phyloP scores from a whole-genome alignment of 53 echinoderm and acorn worm species.

The Crossaster papposus region DNA sequence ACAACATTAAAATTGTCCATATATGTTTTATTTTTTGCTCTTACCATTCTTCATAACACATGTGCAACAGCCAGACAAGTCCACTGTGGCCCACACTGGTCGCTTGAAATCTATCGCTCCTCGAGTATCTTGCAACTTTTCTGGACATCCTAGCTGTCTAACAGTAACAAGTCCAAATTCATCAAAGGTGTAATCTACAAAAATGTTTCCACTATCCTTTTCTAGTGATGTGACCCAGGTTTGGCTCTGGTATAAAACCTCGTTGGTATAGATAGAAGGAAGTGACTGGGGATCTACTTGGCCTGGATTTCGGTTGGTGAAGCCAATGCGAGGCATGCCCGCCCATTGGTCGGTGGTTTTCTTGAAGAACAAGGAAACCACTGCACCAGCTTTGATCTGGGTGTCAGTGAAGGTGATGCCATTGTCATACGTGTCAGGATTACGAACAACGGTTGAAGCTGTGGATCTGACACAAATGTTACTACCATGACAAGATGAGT shows the following conservation, averaged over 20 bases:
- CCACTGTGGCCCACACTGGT: conserved; percentile 31
- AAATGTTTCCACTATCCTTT: conserved; percentile 9
- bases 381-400: conserved; percentile 53
- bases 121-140: background rate
- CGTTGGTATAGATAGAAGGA: conserved; percentile 56
- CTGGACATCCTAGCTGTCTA: conserved; percentile 17
- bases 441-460: conserved; percentile 24
- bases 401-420: conserved; percentile 60
- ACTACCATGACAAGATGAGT: conserved; percentile 59
- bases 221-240: conserved; percentile 54
- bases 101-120: conserved; percentile 36
- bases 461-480: conserved; percentile 44
- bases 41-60: conserved; percentile 46
- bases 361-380: conserved; percentile 60
- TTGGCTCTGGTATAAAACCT: conserved; percentile 47
- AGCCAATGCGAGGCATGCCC: conserved; percentile 69
- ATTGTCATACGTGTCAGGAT: conserved; percentile 58
- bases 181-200: conserved; percentile 57
- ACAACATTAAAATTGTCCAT: too few relatives aligned
- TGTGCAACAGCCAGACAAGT: conserved; percentile 29
- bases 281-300: conserved; percentile 37
- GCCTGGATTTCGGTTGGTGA: conserved; percentile 69
- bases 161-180: conserved; percentile 5
- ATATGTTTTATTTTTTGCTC: background rate
- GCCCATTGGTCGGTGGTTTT: conserved; percentile 47